These are phyloP conservation scores for Ischnura elegans DNA, from an alignment of 2,888 invertebrate genomes.

Conservation along the genomic window DNA sequence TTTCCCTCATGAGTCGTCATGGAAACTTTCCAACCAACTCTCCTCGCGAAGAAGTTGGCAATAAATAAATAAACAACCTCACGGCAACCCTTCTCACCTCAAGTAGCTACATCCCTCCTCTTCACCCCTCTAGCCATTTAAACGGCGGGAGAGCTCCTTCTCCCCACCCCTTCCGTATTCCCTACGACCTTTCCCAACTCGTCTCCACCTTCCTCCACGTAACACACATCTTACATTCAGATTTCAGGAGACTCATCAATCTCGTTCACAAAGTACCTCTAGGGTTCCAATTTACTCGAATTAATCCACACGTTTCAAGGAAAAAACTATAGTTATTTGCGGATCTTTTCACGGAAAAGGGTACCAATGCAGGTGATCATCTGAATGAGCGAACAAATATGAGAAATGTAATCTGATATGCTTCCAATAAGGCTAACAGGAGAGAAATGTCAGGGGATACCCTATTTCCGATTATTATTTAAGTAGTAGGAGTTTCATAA, in stretches of 20 bases:
- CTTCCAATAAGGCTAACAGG: too few relatives aligned
- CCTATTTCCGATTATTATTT: too few relatives aligned
- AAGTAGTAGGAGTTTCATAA: too few relatives aligned
- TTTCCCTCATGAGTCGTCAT: not conserved
- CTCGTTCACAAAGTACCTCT: not conserved
- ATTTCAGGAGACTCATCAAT: not conserved
- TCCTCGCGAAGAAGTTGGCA: not conserved
- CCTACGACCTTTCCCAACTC: not conserved
- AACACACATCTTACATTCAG: not conserved
- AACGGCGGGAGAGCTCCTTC: too few relatives aligned
- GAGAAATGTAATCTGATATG: too few relatives aligned
- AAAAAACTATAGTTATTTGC: too few relatives aligned
- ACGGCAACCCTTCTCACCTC: not conserved
- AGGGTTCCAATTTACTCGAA: too few relatives aligned
- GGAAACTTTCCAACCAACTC: not conserved
- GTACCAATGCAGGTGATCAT: too few relatives aligned
- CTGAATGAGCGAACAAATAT: too few relatives aligned
- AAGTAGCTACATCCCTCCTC: not conserved
- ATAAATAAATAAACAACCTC: slow-evolving; percentile 15
- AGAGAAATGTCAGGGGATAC: too few relatives aligned
- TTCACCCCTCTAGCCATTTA: not conserved
- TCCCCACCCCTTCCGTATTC: not conserved
- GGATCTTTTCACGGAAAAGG: too few relatives aligned
- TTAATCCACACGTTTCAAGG: too few relatives aligned
- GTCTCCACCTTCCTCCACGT: not conserved